Base-by-base conservation (phyloP, 2,888 invertebrate species). In the Drosophila anomalipes region DNA sequence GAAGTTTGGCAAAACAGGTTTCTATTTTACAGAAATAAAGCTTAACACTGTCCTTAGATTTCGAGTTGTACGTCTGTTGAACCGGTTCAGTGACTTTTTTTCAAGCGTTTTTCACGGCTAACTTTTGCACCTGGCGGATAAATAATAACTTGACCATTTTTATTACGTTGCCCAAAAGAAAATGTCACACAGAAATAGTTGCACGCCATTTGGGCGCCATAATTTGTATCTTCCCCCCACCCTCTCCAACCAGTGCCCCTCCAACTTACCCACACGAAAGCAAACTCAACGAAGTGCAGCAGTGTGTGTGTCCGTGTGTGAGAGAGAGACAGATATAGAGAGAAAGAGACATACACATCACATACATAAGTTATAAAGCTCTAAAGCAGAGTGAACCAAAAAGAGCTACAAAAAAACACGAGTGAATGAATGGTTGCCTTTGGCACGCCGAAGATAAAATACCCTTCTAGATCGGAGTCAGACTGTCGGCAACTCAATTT, bases 281-380 rank as follows among this genome's bases (percentile, higher is more conserved):
- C n/a, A n/a, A 49, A 14, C 16, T 19, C 12, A 49, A 26, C 19
- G 12, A 22, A 61, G 16, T 6, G 26, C 39, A 39, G n/a, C 47
- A 64, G 35, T 56, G 32, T 59, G 37, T 39, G 10, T 9, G n/a
- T 35, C 33, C 1, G 26, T 5, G 16, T 0, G 22, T 5, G 56
- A 0, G 19, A 4, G 12, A 58, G 12, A 26, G 9, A 19, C 1
- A 19, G 19, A 12, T 3, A 47, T 0, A 39, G 33, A 19, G 51
- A 22, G 60, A 9, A 32, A 6, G n/a, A 47, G 44, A 26, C 26
- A 41, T 12, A 41, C 22, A 58, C 33, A 59, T 53, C 61, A 67
- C 83, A 81, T 82, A 56, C 83, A 82, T 81, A 82, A 79, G 67
- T 76, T 81, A 81, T 81, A 67, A 81, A 72, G 28, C 77, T 76